Base-by-base conservation (phyloP, 2,888 invertebrate species). In the Scaptomyza tumidula region DNA sequence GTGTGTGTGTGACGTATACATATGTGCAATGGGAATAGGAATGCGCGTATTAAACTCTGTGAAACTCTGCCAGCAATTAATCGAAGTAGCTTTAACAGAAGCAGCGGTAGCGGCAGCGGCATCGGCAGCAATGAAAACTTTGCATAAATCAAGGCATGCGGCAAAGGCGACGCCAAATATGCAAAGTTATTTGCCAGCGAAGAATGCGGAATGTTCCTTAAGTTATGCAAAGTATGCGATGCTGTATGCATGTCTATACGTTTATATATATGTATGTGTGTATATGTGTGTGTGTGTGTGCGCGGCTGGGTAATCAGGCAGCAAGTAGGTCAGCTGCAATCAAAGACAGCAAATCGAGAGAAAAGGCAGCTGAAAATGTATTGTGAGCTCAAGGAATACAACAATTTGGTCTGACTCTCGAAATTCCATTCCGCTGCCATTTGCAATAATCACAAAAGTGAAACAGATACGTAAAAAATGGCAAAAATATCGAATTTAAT, bases 301-400 rank as follows among this genome's bases (percentile, higher is more conserved):
- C 39, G 63, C 41, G 72, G 53, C 33, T 70, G 87, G 86, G 80
- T 83, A 83, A 83, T 83, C 88, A 87, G 88, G 71, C 88, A 69
- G 83, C 86, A 83, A 88, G 70, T 83, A 87, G 82, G 88, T 83
- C 83, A 83, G 62, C 86, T 70, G 83, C 83, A 83, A 88, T 83
- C 83, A 83, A 88, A 83, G 88, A 74, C 88, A 82, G 86, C 65
- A 59, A 59, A 75, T 75, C 69, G 83, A 71, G 63, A 77, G 61
- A 75, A 80, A 81, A 71, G 71, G 52, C 75, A 87, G 61, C 71
- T 87, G 69, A 86, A 81, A 84, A 84, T 81, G 75, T 74, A 78
- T 62, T 75, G 72, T 68, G 53, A 73, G 52, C 64, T 59, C 44
- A 78, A 59, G 53, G 41, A 78, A 75, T 52, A 69, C 60, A 41